Evolutionary conservation across 2,113 vertebrate genomes (phyloP).

Genomic region (Psammodynastes pulverulentus): DNA sequence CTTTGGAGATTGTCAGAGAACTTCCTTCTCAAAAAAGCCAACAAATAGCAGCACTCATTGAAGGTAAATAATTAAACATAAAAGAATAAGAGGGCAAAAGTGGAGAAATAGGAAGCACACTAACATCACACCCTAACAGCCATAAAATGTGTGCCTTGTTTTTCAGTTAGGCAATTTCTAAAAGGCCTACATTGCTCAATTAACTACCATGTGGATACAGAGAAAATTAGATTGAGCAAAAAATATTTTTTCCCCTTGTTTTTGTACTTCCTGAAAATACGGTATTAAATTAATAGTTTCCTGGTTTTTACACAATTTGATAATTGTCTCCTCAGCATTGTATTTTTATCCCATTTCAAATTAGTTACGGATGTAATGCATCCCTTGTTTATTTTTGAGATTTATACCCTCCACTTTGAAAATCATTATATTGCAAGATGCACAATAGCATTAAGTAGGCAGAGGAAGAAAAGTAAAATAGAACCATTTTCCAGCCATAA

Average conservation of each 20-base stretch:
- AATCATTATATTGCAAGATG: background rate
- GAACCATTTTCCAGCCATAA: background rate
- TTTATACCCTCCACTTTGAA: background rate
- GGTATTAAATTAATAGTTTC: background rate
- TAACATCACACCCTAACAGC: background rate
- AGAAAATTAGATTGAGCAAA: background rate
- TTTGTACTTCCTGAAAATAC: background rate
- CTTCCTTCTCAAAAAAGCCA: conserved; percentile 97
- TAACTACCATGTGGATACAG: background rate
- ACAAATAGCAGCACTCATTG: conserved; percentile 87
- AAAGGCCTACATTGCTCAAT: background rate
- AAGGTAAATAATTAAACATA: conserved; percentile 70
- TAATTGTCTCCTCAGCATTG: background rate
- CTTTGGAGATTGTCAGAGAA: conserved; percentile 90
- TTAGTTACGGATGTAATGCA: background rate
- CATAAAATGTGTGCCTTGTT: background rate
- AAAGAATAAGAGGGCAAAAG: background rate
- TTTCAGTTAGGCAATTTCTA: background rate
- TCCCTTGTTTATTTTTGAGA: background rate
- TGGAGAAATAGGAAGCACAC: background rate
- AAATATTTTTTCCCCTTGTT: background rate
- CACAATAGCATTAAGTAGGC: background rate
- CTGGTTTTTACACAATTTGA: background rate
- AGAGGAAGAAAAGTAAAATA: background rate
- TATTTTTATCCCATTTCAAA: background rate